Base-by-base conservation (phyloP, 2,888 invertebrate species). In the Tetrapedia diversipes region DNA sequence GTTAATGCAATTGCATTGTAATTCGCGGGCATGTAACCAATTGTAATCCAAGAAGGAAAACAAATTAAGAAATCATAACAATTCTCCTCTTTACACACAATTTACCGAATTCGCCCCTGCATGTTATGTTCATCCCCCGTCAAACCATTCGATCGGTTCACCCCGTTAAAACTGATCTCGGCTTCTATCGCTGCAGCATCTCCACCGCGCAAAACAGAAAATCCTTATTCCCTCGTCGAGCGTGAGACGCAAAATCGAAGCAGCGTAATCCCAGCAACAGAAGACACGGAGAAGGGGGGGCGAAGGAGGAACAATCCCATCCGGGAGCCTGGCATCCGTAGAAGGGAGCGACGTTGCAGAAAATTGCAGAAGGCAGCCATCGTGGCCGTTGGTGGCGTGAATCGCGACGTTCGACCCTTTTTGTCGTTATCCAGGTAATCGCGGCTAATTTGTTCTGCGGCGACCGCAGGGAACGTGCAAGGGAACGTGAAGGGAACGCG, bases 371-470 rank as follows among this genome's bases (percentile, higher is more conserved):
- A 61, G 69, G 56, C 73, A 56, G 64, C 71, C 54, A 72, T 66
- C 79, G 72, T 39, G 47, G 84, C 69, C 66, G 66, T 56, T 54
- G 73, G 78, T 74, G 60, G 67, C 66, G 67, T n/a, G 80, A 75
- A 70, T 81, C 78, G 79, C 80, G 76, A 61, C 82, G 76, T 85
- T 80, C 80, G 70, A 70, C 74, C 81, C 78, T 74, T 82, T 81
- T 78, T 70, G 70, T 82, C 77, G 86, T 88, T 89, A 87, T 87
- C 84, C 81, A 67, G 77, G 86, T 89, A 90, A 90, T 89, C 89
- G 86, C 78, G 83, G 84, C 86, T 89, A 89, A 89, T 89, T 89
- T 87, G 87, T 88, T 86, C 84, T 65, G 78, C 71, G 76, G 84
- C 85, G 87, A 84, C 84, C 80, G 78, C 81, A 71, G 81, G 76